These are phyloP conservation scores for Drosophila leonis DNA, from an alignment of 2,888 invertebrate genomes.

Conservation along the genomic window DNA sequence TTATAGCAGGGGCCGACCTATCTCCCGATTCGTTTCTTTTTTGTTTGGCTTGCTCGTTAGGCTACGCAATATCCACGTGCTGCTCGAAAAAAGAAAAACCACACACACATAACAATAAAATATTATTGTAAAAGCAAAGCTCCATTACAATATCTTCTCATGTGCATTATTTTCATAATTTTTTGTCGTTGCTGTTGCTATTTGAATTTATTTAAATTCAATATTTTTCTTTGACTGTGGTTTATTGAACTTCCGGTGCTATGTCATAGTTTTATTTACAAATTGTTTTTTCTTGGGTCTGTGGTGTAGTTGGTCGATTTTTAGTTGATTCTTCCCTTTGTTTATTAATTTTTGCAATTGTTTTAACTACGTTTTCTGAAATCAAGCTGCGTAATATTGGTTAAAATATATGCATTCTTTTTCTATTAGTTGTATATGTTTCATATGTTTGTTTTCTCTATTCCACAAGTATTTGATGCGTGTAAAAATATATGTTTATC, in stretches of 20 bases:
- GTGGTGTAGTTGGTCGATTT: neutral
- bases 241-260: conserved; percentile 64
- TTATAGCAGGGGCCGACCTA: conserved; percentile 18
- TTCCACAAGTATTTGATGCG: no score
- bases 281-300: conserved; percentile 29
- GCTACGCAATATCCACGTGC: conserved; percentile 31
- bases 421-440: no score
- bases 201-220: conserved; percentile 32
- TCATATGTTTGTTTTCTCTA: no score
- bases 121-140: neutral
- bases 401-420: neutral
- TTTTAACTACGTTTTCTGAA: neutral
- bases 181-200: conserved; percentile 15
- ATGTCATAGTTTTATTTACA: conserved; percentile 17
- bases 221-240: conserved; percentile 15
- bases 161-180: conserved; percentile 24
- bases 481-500: no score
- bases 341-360: neutral
- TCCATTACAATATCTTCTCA: conserved; percentile 33
- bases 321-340: neutral
- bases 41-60: conserved; percentile 22
- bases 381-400: neutral
- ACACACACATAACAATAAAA: neutral
- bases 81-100: neutral
- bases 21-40: conserved; percentile 7